Conservation (phyloP, 2,797 vertebrate species). For the Valencia hispanica region DNA sequence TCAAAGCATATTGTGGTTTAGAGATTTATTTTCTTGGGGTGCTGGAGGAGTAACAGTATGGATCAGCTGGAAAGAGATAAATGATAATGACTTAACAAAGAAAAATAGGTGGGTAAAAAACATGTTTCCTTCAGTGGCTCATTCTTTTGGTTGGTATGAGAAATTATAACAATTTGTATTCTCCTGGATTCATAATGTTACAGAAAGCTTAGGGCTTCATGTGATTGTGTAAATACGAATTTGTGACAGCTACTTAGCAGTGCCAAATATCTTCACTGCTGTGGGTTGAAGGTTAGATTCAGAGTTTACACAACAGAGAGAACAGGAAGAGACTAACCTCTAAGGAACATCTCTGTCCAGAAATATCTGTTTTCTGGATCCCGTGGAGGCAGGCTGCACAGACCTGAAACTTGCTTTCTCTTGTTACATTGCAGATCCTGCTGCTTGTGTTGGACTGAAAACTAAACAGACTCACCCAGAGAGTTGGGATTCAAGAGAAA, state of each 20-base stretch:
- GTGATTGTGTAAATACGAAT: neutral
- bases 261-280: slow-evolving; percentile 26
- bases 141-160: neutral
- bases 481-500: neutral
- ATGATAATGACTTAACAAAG: neutral
- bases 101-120: slow-evolving; percentile 18
- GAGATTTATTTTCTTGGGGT: slow-evolving; percentile 58
- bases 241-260: neutral
- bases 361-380: slow-evolving; percentile 54
- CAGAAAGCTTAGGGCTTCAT: neutral
- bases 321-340: slow-evolving; percentile 16
- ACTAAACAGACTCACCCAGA: neutral
- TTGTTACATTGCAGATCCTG: slow-evolving; percentile 23
- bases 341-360: slow-evolving; percentile 52
- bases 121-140: slow-evolving; percentile 3
- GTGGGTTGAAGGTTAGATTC: slow-evolving; percentile 9
- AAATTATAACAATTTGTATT: slow-evolving; percentile 6
- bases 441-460: slow-evolving; percentile 43
- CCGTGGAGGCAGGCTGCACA: slow-evolving; percentile 13
- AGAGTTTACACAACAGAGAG: slow-evolving; percentile 36
- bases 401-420: slow-evolving; percentile 37
- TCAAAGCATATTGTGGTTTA: slow-evolving; percentile 66
- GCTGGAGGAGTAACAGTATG: slow-evolving; percentile 26
- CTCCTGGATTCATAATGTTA: neutral
- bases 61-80: slow-evolving; percentile 33